phyloP scores from a whole-genome alignment of 1,140 invertebrate genomes.

The Neodiprion fabricii region DNA sequence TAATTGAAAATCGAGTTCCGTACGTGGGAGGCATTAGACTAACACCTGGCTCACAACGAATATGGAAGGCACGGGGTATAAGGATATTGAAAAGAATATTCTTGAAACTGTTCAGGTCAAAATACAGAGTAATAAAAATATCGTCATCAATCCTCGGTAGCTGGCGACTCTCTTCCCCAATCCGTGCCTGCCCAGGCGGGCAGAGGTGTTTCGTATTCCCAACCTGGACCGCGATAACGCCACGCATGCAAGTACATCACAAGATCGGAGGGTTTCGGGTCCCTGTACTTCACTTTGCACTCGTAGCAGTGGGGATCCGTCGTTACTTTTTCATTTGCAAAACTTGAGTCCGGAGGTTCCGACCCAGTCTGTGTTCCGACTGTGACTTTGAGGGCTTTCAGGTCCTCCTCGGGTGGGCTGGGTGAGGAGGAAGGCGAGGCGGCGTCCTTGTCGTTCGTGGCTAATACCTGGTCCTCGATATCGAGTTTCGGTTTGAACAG shows the following conservation, averaged over 20 bases:
- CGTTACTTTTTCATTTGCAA: constrained; percentile 78
- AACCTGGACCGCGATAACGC: constrained; percentile 89
- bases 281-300: constrained; percentile 88
- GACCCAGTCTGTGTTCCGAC: constrained; percentile 85
- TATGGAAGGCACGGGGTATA: constrained; percentile 59
- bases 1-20: background rate
- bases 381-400: constrained; percentile 67
- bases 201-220: constrained; percentile 87
- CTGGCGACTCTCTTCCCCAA: constrained; percentile 65
- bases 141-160: constrained; percentile 18
- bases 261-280: constrained; percentile 88
- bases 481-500: constrained; percentile 78
- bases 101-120: background rate
- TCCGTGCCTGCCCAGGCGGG: constrained; percentile 87
- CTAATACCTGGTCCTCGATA: constrained; percentile 64
- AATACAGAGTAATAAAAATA: constrained; percentile 17
- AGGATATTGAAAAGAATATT: constrained; percentile 54
- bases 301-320: constrained; percentile 90
- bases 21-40: background rate
- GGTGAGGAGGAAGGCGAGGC: constrained; percentile 52
- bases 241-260: constrained; percentile 96
- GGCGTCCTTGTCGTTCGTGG: constrained; percentile 51
- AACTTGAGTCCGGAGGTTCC: constrained; percentile 71
- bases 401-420: constrained; percentile 47
- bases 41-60: background rate